Base-by-base conservation (phyloP, 2,797 vertebrate species). In the Anguilla anguilla region DNA sequence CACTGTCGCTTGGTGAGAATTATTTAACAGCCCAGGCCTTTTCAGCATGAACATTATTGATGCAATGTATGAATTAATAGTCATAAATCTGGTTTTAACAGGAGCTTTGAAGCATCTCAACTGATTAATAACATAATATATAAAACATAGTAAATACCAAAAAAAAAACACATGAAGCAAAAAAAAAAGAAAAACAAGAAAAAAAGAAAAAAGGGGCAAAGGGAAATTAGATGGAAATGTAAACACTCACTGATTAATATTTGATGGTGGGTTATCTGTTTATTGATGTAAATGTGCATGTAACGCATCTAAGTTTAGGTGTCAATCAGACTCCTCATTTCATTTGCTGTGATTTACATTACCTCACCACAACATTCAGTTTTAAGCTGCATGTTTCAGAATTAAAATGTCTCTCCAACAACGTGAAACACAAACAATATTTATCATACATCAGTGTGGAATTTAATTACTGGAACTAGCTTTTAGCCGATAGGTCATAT, bases 401-500 rank as follows among this genome's bases (percentile, higher is more conserved):
- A 83, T 28, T n/a, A 55, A 55, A 83, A 57, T 31, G 53, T 59
- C 83, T 31, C 83, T 53, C 3, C 2, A 31, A 4, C 83, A n/a
- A 17, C 83, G 15, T 59, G 9, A 22, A 84, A 55, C 9, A 84
- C 83, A 84, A 84, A 84, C 46, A 59, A 55, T 59, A 59, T 57
- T 84, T 49, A 13, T 82, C 79, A 51, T 10, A n/a, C 43, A 51
- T 82, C 79, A 82, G 79, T 49, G 22, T 51, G 79, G 43, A 51
- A 82, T 82, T n/a, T 49, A 82, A 82, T 82, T 82, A 82, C 79
- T n/a, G 79, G 79, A 31, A 84, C 83, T 59, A 10, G 5, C 51
- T 57, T 46, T 59, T 84, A 35, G n/a, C 83, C n/a, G 15, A 55
- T 55, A 84, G 83, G 83, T 55, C 28, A 35, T 17, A 84, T 55